Conservation (phyloP, 2,888 invertebrate genomes). For the Oligia strigilis region DNA sequence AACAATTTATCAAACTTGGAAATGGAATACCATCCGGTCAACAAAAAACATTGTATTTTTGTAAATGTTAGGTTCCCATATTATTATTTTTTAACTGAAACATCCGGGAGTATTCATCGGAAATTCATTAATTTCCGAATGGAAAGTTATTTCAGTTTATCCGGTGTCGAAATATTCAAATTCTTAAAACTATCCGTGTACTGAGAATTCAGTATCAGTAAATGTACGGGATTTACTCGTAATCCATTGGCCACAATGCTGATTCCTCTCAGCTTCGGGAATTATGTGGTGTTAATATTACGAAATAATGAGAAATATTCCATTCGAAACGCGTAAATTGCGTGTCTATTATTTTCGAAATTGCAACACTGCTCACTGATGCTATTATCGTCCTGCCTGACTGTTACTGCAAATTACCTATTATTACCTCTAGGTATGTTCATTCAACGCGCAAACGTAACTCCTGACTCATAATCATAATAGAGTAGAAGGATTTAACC, state of each 20-base stretch:
- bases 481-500: slow-evolving; percentile 14
- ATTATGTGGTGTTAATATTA: background rate
- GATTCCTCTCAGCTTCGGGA: background rate
- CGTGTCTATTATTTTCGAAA: slow-evolving; percentile 17
- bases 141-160: slow-evolving; percentile 8
- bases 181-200: slow-evolving; percentile 28
- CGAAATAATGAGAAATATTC: slow-evolving; percentile 5
- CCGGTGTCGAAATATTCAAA: slow-evolving; percentile 28
- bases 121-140: slow-evolving; percentile 32
- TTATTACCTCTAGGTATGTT: slow-evolving; percentile 6
- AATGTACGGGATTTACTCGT: slow-evolving; percentile 1
- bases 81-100: slow-evolving; percentile 25
- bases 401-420: slow-evolving; percentile 13
- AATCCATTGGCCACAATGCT: slow-evolving; percentile 12
- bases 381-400: background rate
- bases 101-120: slow-evolving; percentile 3
- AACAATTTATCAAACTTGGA: background rate
- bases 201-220: slow-evolving; percentile 2
- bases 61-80: background rate
- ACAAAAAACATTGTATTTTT: slow-evolving; percentile 1
- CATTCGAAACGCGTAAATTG: background rate
- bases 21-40: background rate
- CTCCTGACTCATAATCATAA: background rate
- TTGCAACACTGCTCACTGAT: slow-evolving; percentile 8
- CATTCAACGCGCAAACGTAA: slow-evolving; percentile 8